Conservation (phyloP, 2,888 invertebrate species). For the Lordiphosa fenestrarum region DNA sequence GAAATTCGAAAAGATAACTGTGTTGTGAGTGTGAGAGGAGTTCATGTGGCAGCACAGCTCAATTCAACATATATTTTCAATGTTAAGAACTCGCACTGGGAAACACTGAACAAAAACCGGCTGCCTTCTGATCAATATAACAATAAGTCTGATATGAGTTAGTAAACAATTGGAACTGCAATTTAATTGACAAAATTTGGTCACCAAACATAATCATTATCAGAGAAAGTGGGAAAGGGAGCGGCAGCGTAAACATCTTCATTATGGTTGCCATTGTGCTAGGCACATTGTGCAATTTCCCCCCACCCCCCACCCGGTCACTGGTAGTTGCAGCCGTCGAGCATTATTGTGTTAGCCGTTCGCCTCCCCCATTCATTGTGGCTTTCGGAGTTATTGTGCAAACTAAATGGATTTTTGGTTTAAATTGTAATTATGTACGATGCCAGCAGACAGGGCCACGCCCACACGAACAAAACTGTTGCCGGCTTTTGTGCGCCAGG, state of each 20-base stretch:
- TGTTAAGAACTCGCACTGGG: too few species aligned
- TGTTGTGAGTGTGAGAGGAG: too few species aligned
- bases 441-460: slow-evolving; percentile 26
- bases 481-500: slow-evolving; percentile 53
- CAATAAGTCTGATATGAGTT: too few species aligned
- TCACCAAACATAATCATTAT: slow-evolving; percentile 8
- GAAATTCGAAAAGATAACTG: too few species aligned
- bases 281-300: background rate
- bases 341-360: slow-evolving; percentile 64
- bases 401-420: slow-evolving; percentile 76
- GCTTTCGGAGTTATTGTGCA: slow-evolving; percentile 64
- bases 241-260: slow-evolving; percentile 16
- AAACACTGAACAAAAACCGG: too few species aligned
- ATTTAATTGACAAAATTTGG: slow-evolving; percentile 1
- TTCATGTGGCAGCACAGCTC: too few species aligned
- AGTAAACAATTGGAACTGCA: background rate
- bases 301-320: background rate
- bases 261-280: slow-evolving; percentile 30
- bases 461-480: slow-evolving; percentile 30
- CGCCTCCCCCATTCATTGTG: slow-evolving; percentile 46
- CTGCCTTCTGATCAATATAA: too few species aligned
- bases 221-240: background rate
- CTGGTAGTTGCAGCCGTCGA: slow-evolving; percentile 30
- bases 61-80: too few species aligned
- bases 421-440: slow-evolving; percentile 73